Evolutionary conservation across 1,140 invertebrate genomes (phyloP), one percentile per base, ranked within the genome.

Genomic region (Drosophila mojavensis): DNA sequence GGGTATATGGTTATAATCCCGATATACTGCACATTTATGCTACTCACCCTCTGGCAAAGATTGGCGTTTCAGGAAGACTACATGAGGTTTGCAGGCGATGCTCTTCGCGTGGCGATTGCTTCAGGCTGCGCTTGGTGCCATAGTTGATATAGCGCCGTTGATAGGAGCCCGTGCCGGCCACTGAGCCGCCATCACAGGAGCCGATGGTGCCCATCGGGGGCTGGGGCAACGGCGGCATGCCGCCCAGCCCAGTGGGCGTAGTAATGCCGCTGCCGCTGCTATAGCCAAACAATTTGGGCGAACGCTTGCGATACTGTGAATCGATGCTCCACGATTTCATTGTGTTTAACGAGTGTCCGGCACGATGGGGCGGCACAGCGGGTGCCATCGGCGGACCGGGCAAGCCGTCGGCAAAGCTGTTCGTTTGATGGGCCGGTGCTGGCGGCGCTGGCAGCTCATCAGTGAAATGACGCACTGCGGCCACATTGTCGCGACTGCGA

Each of bases 241-340:
- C 61, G 0, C 83, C 83, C 20, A 89, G 48, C 6, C 96, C 92
- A 17, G 96, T 92, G 41, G 91, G 91, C 9, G 91, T 92, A 20
- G 90, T 91, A 7, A 92, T 91, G 93, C 84, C 89, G 45, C 93
- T 91, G 47, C 90, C 90, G 47, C 86, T 85, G 60, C 78, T 90
- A 3, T 85, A 90, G 13, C 86, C 83, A 45, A 91, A 83, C 10
- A 91, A 59, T 9, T 90, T 91, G 10, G 90, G 90, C 20, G 90
- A 94, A 81, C 93, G 94, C 86, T 95, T 95, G 56, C 94, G 94
- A 79, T 94, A 95, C 58, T 95, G 95, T 4, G 96, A 95, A 85
- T 97, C 96, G 95, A 97, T 96, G 17, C 96, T 96, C 79, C 96
- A 94, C 53, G 96, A 97, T 90, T 96, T 96, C 33, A 97, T 94